phyloP scores from a whole-genome alignment of 2,113 vertebrate genomes.

The Sus scrofa region T2T-Sscrofa CM000820.6:43109001-43109500 shows the following conservation, averaged over 20 bases:
- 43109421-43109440: not conserved
- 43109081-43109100: not conserved
- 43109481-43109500: not conserved
- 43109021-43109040: not conserved
- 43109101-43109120: not conserved
- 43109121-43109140: not conserved
- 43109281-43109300: not conserved
- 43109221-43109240: not conserved
- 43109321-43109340: not conserved
- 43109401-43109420: conserved; percentile 31
- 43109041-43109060: not conserved
- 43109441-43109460: not conserved
- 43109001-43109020: not conserved
- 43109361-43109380: not conserved
- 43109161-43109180: not conserved
- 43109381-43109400: not conserved
- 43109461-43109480: not conserved
- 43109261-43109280: not conserved
- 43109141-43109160: not conserved
- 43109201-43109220: not conserved
- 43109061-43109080: not conserved
- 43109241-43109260: not conserved
- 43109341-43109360: not conserved
- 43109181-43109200: not conserved
- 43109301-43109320: conserved; percentile 2